These are phyloP conservation scores for Drosophila parthenogenetica DNA, from an alignment of 2,888 invertebrate genomes.

Conservation along the genomic window DNA sequence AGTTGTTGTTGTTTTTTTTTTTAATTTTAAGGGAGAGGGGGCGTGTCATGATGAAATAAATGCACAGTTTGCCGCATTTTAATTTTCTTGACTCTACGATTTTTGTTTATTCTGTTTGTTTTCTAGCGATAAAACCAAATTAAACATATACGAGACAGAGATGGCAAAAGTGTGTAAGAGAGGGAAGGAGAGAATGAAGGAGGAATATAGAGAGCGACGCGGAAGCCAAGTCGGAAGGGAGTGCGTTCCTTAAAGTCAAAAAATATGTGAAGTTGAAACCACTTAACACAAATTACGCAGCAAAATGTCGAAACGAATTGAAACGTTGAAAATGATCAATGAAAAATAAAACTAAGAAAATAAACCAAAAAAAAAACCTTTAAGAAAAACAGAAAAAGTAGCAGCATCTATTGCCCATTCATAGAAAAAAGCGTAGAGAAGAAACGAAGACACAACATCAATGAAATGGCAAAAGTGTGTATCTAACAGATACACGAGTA, in stretches of 20 bases:
- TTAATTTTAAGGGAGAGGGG: constrained; percentile 27
- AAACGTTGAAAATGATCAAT: constrained; percentile 73
- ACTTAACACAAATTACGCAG: constrained; percentile 84
- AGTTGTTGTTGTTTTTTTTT: constrained; percentile 30
- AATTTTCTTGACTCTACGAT: constrained; percentile 54
- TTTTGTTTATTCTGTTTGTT: constrained; percentile 48
- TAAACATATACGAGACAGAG: constrained; percentile 56
- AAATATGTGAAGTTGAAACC: constrained; percentile 77
- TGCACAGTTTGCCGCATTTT: constrained; percentile 79
- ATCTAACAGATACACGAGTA: constrained; percentile 59
- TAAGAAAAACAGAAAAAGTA: constrained; percentile 7
- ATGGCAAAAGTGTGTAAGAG: background rate
- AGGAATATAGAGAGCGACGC: constrained; percentile 1
- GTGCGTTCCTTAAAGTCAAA: constrained; percentile 1
- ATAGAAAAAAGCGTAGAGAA: constrained; percentile 30
- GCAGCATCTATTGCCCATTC: constrained; percentile 51
- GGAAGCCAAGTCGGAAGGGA: constrained; percentile 55
- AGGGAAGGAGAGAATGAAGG: background rate
- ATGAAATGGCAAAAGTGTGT: constrained; percentile 67
- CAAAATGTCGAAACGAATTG: constrained; percentile 81
- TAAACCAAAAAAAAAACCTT: no score
- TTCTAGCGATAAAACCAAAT: constrained; percentile 66
- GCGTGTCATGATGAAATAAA: constrained; percentile 72
- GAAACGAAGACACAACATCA: constrained; percentile 49
- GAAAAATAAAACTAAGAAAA: constrained; percentile 34